A percentile compares a stretch with the other conserved stretches of the same genome.
phyloP scores from a whole-genome alignment of 2,888 invertebrate species.

The Acanthosepion pharaonis region DNA sequence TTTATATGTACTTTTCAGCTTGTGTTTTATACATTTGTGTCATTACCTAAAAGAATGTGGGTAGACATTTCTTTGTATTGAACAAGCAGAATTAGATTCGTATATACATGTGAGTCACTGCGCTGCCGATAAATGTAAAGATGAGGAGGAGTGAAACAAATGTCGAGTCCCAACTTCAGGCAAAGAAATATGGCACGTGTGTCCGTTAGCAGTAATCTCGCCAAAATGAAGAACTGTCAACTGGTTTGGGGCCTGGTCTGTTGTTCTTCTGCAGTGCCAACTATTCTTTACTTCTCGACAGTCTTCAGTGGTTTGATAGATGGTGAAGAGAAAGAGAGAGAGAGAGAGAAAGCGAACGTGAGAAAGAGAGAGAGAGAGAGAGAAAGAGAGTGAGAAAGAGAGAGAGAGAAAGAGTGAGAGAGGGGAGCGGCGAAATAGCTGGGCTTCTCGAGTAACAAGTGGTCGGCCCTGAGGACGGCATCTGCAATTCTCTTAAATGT shows the following conservation, averaged over 20 bases:
- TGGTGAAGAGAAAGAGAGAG: background rate
- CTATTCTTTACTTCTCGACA: background rate
- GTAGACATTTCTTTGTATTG: background rate
- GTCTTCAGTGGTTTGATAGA: background rate
- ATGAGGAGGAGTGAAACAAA: background rate
- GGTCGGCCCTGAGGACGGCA: background rate
- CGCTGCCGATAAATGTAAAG: background rate
- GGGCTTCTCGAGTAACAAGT: background rate
- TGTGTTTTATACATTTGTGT: too few relatives aligned
- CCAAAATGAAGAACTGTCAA: background rate
- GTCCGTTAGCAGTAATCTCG: conserved; percentile 21
- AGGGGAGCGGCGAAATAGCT: too few relatives aligned
- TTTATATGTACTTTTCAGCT: background rate
- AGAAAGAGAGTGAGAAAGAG: background rate
- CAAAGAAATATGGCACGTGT: background rate
- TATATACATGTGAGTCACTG: background rate
- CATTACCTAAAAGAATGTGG: too few relatives aligned
- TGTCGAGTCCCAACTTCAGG: background rate
- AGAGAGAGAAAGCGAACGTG: too few relatives aligned
- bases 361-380: too few relatives aligned
- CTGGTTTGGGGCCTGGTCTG: background rate
- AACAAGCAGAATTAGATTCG: too few relatives aligned
- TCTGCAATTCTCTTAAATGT: conserved; percentile 20
- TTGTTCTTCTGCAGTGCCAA: background rate
- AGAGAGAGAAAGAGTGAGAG: too few relatives aligned